phyloP scores from a whole-genome alignment of 2,797 vertebrate genomes.

The Rhyacichthys aspro region DNA sequence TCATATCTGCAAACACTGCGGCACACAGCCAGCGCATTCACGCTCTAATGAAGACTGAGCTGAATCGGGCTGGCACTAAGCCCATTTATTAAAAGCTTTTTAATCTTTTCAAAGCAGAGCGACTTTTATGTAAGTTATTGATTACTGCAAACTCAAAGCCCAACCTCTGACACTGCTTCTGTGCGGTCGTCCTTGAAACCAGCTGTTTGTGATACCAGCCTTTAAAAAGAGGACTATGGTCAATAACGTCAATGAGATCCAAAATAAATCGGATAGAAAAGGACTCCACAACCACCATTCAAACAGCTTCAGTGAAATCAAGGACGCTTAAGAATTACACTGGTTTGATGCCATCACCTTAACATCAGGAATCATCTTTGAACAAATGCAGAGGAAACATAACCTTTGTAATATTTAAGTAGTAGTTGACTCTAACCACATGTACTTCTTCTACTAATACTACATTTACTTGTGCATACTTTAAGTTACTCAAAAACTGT shows the following conservation, averaged over 20 bases:
- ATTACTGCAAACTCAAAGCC: conserved; percentile 12
- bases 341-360: too few species aligned
- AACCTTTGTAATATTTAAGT: too few species aligned
- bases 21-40: conserved; percentile 1
- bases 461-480: too few species aligned
- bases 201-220: conserved; percentile 1
- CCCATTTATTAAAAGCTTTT: conserved; percentile 13
- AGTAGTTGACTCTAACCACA: too few species aligned
- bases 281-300: too few species aligned
- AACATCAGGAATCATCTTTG: too few species aligned
- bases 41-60: neutral
- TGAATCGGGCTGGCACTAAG: conserved; percentile 1
- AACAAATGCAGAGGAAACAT: too few species aligned
- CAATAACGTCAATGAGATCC: neutral
- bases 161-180: neutral
- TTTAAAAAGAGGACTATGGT: neutral
- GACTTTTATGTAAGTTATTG: conserved; percentile 16
- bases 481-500: too few species aligned
- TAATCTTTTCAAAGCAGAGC: conserved; percentile 11
- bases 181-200: conserved; percentile 12
- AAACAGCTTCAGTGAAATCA: too few species aligned
- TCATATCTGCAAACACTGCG: conserved; percentile 10
- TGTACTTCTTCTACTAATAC: too few species aligned
- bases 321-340: too few species aligned
- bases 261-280: neutral